phyloP scores from a whole-genome alignment of 2,797 vertebrate species.

The Liparis tanakae region DNA sequence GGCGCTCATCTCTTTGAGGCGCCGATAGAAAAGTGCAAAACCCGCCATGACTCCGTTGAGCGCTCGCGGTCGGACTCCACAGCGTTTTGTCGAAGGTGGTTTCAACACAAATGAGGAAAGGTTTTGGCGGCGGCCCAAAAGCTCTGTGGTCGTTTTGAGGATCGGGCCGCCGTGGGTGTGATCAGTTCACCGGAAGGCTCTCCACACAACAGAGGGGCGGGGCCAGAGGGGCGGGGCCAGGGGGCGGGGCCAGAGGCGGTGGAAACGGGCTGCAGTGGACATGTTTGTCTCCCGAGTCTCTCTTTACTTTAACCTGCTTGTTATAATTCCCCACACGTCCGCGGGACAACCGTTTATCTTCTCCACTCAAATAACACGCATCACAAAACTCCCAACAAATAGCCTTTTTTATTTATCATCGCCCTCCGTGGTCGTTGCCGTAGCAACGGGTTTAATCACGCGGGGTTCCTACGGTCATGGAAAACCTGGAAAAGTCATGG shows the following conservation, averaged over 20 bases:
- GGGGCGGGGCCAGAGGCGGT: too few relatives aligned
- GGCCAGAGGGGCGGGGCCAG: not conserved
- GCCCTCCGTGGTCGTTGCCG: too few relatives aligned
- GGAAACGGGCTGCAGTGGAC: not conserved
- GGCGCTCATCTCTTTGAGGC: slow-evolving; percentile 35
- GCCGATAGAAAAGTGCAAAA: slow-evolving; percentile 49
- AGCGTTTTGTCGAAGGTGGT: slow-evolving; percentile 16
- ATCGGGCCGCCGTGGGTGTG: not conserved
- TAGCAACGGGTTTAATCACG: too few relatives aligned
- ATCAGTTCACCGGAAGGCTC: not conserved
- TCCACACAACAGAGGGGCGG: not conserved
- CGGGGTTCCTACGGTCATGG: too few relatives aligned
- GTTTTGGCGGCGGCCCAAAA: slow-evolving; percentile 3
- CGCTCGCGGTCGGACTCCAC: slow-evolving; percentile 27
- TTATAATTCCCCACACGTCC: too few relatives aligned
- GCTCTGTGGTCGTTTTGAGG: slow-evolving; percentile 2
- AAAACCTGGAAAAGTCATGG: too few relatives aligned
- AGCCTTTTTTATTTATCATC: too few relatives aligned
- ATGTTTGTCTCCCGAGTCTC: not conserved
- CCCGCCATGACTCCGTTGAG: slow-evolving; percentile 23
- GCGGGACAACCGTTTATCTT: too few relatives aligned
- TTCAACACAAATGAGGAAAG: slow-evolving; percentile 17
- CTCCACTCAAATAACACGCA: too few relatives aligned
- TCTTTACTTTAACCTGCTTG: not conserved
- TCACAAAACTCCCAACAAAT: too few relatives aligned